Evolutionary conservation across 1,140 invertebrate species (phyloP).

Genomic region (Tetramorium simillimum): DNA sequence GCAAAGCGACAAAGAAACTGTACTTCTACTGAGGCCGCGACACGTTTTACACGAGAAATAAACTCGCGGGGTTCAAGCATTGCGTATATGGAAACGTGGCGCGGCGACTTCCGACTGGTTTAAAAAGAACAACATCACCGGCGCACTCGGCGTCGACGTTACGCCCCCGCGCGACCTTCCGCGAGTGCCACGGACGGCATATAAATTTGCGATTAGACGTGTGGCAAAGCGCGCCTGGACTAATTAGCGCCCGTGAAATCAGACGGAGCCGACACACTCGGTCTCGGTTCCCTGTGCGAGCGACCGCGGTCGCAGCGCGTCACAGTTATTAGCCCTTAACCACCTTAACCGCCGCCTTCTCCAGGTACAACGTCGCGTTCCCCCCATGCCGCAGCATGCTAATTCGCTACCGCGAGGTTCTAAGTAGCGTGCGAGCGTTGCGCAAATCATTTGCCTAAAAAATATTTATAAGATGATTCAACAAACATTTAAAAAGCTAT

Average conservation of each 20-base stretch:
- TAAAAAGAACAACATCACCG: slow-evolving; percentile 14
- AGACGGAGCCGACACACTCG: slow-evolving; percentile 63
- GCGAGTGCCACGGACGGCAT: slow-evolving; percentile 40
- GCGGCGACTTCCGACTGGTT: slow-evolving; percentile 49
- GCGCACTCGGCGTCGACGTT: slow-evolving; percentile 36
- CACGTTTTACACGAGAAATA: slow-evolving; percentile 14
- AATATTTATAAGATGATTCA: neutral
- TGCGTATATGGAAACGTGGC: slow-evolving; percentile 49
- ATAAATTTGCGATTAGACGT: slow-evolving; percentile 68
- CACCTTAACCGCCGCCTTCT: slow-evolving; percentile 66
- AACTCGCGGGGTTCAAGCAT: slow-evolving; percentile 7
- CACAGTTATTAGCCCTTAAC: slow-evolving; percentile 75
- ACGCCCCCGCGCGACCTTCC: slow-evolving; percentile 52
- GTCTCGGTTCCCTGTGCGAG: slow-evolving; percentile 62
- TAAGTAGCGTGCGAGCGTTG: neutral
- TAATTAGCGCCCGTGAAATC: slow-evolving; percentile 77
- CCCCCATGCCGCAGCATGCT: neutral
- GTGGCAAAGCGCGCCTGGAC: slow-evolving; percentile 57
- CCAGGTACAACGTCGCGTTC: slow-evolving; percentile 20
- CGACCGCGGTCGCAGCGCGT: slow-evolving; percentile 67
- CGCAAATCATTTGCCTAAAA: neutral
- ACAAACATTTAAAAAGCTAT: neutral
- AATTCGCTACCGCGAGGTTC: slow-evolving; percentile 37
- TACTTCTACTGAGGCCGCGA: neutral
- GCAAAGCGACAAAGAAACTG: neutral